phyloP scores from a whole-genome alignment of 2,113 vertebrate genomes.

The Rhabdornis inornatus region DNA sequence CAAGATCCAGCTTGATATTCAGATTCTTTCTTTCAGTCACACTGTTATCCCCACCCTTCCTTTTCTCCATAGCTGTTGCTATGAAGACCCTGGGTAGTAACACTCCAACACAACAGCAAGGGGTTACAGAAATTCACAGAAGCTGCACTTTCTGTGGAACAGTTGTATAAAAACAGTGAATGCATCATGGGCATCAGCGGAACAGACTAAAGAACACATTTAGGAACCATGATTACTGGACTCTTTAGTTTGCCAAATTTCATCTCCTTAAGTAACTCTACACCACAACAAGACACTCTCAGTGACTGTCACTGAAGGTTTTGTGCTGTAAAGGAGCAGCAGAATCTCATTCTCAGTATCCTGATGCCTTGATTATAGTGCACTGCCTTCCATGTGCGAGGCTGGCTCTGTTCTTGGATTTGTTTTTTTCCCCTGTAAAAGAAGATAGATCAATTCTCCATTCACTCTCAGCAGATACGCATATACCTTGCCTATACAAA shows the following conservation, averaged over 20 bases:
- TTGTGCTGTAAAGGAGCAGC: background rate
- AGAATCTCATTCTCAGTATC: background rate
- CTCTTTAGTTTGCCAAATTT: background rate
- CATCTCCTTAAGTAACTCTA: background rate
- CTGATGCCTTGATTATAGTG: background rate
- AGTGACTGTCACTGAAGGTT: background rate
- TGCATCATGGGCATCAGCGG: background rate
- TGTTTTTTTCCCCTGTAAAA: background rate
- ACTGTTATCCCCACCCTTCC: background rate
- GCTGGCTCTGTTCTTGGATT: background rate
- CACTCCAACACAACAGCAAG: background rate
- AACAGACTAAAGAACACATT: background rate
- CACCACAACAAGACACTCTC: background rate
- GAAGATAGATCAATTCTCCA: background rate
- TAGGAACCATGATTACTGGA: background rate
- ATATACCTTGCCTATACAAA: background rate
- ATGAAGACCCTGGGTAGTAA: background rate
- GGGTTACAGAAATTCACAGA: background rate
- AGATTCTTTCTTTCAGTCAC: background rate
- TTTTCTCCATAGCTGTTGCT: background rate
- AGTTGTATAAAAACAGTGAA: background rate
- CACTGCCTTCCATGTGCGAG: background rate
- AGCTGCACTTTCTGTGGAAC: background rate
- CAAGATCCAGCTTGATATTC: conserved; percentile 7
- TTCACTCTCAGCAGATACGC: background rate